phyloP scores from a whole-genome alignment of 2,113 vertebrate species.

The Gymnorhina tibicen region DNA sequence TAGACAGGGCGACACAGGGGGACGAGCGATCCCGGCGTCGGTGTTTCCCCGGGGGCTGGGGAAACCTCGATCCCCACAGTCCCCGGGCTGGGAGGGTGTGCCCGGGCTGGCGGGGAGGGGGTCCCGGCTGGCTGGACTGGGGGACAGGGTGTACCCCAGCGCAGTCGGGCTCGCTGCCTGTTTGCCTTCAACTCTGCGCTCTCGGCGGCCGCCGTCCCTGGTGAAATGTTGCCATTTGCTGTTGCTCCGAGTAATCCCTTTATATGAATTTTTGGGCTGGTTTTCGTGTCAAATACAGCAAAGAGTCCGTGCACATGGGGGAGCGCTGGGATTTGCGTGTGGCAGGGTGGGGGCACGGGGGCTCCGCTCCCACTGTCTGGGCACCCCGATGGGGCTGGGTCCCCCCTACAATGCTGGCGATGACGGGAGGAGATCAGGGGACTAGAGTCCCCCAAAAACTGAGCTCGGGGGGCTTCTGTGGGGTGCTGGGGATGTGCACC shows the following conservation, averaged over 20 bases:
- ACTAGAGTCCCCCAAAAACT: neutral
- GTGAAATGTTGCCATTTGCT: constrained; percentile 21
- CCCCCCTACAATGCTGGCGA: neutral
- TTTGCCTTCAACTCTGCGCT: constrained; percentile 17
- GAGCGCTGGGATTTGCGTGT: neutral
- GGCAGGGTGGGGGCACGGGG: neutral
- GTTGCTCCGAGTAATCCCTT: neutral
- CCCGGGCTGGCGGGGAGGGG: neutral
- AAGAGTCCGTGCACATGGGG: neutral
- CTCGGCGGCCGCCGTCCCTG: neutral
- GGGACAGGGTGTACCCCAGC: neutral
- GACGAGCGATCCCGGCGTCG: neutral
- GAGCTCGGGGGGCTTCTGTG: neutral
- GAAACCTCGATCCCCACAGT: neutral
- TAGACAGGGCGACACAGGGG: neutral
- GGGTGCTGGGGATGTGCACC: neutral
- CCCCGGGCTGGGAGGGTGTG: neutral
- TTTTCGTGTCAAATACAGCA: neutral
- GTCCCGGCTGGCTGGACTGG: neutral
- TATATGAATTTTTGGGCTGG: neutral
- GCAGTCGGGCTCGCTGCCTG: neutral
- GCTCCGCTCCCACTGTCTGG: neutral
- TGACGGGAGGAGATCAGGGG: fast-evolving
- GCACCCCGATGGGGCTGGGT: neutral
- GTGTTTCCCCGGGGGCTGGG: neutral